A percentile compares a stretch with the other conserved stretches of the same genome.
phyloP scores from a whole-genome alignment of 2,888 invertebrate species.

The Monochamus alternatus region DNA sequence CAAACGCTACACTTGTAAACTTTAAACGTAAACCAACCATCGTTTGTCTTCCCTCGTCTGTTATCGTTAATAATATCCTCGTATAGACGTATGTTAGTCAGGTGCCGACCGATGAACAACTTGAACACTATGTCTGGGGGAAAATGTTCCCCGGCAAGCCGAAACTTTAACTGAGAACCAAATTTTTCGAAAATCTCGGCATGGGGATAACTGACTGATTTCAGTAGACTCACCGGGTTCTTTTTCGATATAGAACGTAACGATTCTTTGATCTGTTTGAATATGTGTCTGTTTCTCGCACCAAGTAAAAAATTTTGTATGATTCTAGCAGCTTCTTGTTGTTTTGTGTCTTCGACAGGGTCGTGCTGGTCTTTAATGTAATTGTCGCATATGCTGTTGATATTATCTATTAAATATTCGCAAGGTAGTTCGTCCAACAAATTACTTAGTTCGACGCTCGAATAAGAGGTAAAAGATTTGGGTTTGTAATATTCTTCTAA shows the following conservation, averaged over 20 bases:
- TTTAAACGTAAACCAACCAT: constrained; percentile 43
- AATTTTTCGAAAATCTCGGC: constrained; percentile 57
- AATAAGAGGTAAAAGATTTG: not conserved
- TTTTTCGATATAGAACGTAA: constrained; percentile 45
- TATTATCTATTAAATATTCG: constrained; percentile 38
- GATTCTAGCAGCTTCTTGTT: constrained; percentile 44
- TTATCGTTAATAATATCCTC: constrained; percentile 6
- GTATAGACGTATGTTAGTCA: not conserved
- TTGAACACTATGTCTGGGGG: constrained; percentile 63
- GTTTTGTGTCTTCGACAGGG: constrained; percentile 3
- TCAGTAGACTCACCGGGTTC: constrained; percentile 52
- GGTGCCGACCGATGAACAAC: constrained; percentile 48
- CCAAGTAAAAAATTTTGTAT: constrained; percentile 53
- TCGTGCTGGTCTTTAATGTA: constrained; percentile 29
- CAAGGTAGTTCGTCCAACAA: not conserved
- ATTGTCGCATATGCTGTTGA: constrained; percentile 44
- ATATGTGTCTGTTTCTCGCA: constrained; percentile 48
- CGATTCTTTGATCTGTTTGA: constrained; percentile 44
- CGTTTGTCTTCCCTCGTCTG: constrained; percentile 8
- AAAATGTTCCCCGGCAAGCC: constrained; percentile 59
- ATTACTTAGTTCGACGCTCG: constrained; percentile 7
- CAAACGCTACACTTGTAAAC: constrained; percentile 48
- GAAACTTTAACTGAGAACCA: constrained; percentile 55
- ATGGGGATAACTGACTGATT: constrained; percentile 44
- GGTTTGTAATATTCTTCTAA: not conserved